phyloP scores from a whole-genome alignment of 2,797 vertebrate species.

The Sciurus vulgaris region DNA sequence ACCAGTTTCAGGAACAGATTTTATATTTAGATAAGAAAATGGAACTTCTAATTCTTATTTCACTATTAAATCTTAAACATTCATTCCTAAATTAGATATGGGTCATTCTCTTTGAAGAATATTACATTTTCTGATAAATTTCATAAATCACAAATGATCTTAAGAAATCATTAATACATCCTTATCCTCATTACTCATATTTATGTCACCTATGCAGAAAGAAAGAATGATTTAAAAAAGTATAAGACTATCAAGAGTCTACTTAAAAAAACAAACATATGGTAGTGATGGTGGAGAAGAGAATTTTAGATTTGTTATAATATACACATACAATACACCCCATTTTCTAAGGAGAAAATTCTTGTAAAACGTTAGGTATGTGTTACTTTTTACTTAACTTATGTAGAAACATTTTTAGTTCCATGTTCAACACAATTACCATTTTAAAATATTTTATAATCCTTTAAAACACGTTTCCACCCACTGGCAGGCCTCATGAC shows the following conservation, averaged over 20 bases:
- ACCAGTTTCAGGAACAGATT: not conserved
- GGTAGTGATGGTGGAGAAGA: not conserved
- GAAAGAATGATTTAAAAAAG: not conserved
- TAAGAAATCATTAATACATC: slow-evolving; percentile 7
- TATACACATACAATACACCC: not conserved
- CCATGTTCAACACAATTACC: slow-evolving; percentile 24
- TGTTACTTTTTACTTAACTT: slow-evolving; percentile 44
- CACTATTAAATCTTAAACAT: slow-evolving; percentile 56
- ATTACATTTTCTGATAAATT: slow-evolving; percentile 48
- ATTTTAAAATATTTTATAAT: slow-evolving; percentile 53
- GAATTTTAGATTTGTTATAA: not conserved
- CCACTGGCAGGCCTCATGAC: not conserved
- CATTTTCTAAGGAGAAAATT: not conserved
- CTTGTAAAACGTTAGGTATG: not conserved
- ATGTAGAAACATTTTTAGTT: slow-evolving; percentile 60
- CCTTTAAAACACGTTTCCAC: slow-evolving; percentile 55
- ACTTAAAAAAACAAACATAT: not conserved
- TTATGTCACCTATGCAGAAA: not conserved
- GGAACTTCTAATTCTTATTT: slow-evolving; percentile 63
- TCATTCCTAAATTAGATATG: slow-evolving; percentile 43
- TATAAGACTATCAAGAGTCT: not conserved
- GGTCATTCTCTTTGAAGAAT: slow-evolving; percentile 48
- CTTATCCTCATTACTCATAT: not conserved
- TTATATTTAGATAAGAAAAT: slow-evolving; percentile 67
- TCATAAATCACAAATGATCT: slow-evolving; percentile 43